Evolutionary conservation across 2,797 vertebrate genomes (phyloP).

Genomic region (Acestrorhynchus altus): DNA sequence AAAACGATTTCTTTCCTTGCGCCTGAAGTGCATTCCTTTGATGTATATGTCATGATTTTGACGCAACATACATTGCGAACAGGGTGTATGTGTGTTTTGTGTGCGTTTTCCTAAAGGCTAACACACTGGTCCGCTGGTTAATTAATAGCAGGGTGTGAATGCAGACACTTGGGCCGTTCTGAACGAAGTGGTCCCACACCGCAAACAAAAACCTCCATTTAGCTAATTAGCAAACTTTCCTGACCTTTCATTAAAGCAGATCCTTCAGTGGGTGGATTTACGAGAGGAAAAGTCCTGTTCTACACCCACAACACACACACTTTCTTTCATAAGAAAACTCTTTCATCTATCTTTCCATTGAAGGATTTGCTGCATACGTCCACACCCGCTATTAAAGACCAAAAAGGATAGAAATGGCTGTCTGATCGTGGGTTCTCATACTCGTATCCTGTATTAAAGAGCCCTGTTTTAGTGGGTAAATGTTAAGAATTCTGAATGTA

Average conservation of each 20-base stretch:
- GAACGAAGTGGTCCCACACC: not conserved
- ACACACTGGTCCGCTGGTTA: not conserved
- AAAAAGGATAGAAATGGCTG: not conserved
- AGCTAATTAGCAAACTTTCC: not conserved
- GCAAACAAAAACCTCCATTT: not conserved
- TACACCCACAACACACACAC: not conserved
- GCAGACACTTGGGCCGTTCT: not conserved
- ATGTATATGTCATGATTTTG: constrained; percentile 16
- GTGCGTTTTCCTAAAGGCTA: not conserved
- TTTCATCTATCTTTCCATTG: not conserved
- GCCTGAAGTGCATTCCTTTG: not conserved
- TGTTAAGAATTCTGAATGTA: too few species aligned
- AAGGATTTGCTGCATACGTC: not conserved
- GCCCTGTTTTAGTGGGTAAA: too few species aligned
- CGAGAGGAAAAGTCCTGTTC: not conserved
- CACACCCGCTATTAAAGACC: not conserved
- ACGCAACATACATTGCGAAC: not conserved
- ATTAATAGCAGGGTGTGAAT: constrained; percentile 8
- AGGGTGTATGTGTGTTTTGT: constrained; percentile 6
- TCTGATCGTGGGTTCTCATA: not conserved
- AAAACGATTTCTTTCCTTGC: not conserved
- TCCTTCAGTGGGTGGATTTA: not conserved
- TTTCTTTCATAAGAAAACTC: not conserved
- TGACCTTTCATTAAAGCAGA: not conserved
- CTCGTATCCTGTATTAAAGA: too few species aligned